Base-by-base conservation (phyloP, 2,113 vertebrate species). In the Bos taurus region DNA sequence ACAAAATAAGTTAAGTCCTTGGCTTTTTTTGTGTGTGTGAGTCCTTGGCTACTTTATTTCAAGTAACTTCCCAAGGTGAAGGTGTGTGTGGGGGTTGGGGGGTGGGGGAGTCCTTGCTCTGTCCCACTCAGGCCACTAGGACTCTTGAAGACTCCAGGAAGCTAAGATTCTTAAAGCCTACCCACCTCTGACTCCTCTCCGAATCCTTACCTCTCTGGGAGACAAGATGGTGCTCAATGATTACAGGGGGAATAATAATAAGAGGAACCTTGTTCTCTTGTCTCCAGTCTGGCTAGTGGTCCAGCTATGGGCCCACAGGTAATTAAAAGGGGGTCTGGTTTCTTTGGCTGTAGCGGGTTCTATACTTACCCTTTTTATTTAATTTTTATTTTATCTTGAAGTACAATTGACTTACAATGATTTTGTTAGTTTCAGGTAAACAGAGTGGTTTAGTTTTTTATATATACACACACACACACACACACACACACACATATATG, bases 1-100 rank as follows among this genome's bases (percentile, higher is more conserved):
- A 82, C 26, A 64, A 90, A 77, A 88, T 94, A 71, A 91, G 59
- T 78, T 78, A 43, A 96, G 60, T 36, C 25, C 56, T 46, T 86
- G 57, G 67, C 19, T 36, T 40, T 74, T 74, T 74, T 40, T 40
- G 7, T n/a, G n/a, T 48, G 6, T 46, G 64, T 71, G 23, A 67
- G 77, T 48, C 77, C 50, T 40, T 74, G 82, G 48, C 28, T 95
- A 7, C 9, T 86, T 67, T 62, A 88, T 43, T 43, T 90, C 84
- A 86, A 94, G 74, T 56, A 59, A 77, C 19, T 19, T 50, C 30
- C 25, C 26, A 91, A 56, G 71, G 90, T 64, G 28, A 85, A 94
- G 62, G 36, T 21, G 19, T 1, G 10, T 67, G 67, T 12, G n/a
- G 21, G 67, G 33, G n/a, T 12, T 40, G n/a, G 5, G 46, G 0